These are phyloP conservation scores for Hyalella azteca DNA, from an alignment of 2,888 invertebrate genomes.

Conservation along the genomic window DNA sequence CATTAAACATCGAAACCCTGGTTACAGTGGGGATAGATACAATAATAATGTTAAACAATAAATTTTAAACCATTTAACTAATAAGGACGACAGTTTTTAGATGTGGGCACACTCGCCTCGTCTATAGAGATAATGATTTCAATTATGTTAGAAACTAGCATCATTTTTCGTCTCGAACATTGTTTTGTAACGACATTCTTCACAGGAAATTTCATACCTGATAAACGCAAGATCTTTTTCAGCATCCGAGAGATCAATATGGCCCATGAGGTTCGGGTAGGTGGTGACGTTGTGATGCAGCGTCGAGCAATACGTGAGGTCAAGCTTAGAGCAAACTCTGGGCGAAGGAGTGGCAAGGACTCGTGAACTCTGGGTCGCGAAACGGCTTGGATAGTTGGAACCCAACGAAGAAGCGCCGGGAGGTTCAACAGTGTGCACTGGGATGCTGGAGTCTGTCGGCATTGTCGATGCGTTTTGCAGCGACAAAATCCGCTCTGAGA, in stretches of 20 bases:
- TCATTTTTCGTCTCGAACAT: too few species aligned
- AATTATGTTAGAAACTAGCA: too few species aligned
- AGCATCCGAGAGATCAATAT: slow-evolving; percentile 71
- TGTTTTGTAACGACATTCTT: too few species aligned
- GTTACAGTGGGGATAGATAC: too few species aligned
- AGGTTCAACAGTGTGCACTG: neutral
- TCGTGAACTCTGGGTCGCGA: neutral
- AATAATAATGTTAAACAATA: too few species aligned
- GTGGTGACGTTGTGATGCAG: slow-evolving; percentile 80
- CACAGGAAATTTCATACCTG: too few species aligned
- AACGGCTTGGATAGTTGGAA: slow-evolving; percentile 7
- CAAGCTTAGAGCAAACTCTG: slow-evolving; percentile 59
- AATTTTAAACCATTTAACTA: too few species aligned
- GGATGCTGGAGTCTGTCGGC: slow-evolving; percentile 14
- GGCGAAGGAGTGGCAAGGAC: slow-evolving; percentile 44
- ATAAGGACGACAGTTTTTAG: too few species aligned
- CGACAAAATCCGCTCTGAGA: slow-evolving; percentile 2
- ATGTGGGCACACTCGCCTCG: too few species aligned
- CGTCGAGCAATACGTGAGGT: slow-evolving; percentile 61
- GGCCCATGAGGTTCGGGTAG: slow-evolving; percentile 81
- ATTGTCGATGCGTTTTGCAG: slow-evolving; percentile 17
- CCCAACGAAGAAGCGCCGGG: neutral
- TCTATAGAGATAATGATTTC: too few species aligned
- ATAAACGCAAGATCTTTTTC: slow-evolving; percentile 79
- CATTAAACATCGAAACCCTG: too few species aligned